Evolutionary conservation across 2,113 vertebrate genomes (phyloP), one percentile per base, ranked within the genome.

Genomic region (Hippoglossus stenolepis): DNA sequence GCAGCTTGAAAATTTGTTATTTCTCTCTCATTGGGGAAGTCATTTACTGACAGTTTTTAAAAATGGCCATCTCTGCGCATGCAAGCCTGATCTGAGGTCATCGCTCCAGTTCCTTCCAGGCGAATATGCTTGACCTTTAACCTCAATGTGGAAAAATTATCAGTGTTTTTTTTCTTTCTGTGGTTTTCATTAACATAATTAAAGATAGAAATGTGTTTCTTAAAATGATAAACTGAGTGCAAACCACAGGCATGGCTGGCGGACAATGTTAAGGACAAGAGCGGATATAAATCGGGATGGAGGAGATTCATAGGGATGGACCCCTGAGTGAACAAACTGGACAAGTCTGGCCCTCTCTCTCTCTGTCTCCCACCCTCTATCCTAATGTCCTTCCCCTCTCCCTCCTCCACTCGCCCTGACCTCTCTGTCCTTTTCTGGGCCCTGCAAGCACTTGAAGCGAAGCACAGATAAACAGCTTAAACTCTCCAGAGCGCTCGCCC

Each of bases 401-500:
- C 70, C 72, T 64, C 78, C 43, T 77, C 73, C 70, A 67, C 80
- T 87, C 68, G 17, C 86, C 78, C 85, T 92, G 91, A 93, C 91
- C 91, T 92, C 89, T 89, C 70, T 77, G 89, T 84, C 87, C 80
- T 85, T 82, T 84, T 80, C 73, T 68, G 51, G 83, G 80, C 91
- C 89, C 92, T 88, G 91, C 86, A 91, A 92, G 90, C 91, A 90
- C 70, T 93, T 75, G 83, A 92, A 91, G 90, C 83, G 87, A 74
- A 85, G 83, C 81, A 31, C 85, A 90, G 90, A 93, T 90, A 92
- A 90, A 91, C 92, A 86, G 90, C 89, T 93, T 91, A 91, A 90
- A 93, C 87, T 89, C 87, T 92, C 87, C 78, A 31, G 86, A 89
- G 89, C 83, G 57, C 85, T 87, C 65, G 64, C 79, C 89, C 24